Percentiles rank a stretch among this genome's conserved stretches.
phyloP scores from a whole-genome alignment of 2,888 invertebrate species.

The Acanthosepion pharaonis region DNA sequence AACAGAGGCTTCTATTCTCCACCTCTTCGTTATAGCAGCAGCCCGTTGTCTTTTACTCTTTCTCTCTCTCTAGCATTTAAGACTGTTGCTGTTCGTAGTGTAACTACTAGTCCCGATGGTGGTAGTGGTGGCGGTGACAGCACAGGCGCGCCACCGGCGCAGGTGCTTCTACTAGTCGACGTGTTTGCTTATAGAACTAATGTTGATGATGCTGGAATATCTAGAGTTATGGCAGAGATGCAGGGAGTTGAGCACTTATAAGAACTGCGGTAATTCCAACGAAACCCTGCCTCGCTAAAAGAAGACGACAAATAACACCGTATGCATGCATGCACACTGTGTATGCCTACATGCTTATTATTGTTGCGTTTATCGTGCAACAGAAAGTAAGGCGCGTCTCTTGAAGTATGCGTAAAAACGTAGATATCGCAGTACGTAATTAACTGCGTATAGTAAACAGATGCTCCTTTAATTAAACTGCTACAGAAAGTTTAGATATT shows the following conservation, averaged over 20 bases:
- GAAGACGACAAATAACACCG: no score
- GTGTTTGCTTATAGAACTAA: slow-evolving; percentile 11
- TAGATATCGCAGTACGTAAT: no score
- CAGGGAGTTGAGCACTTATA: background rate
- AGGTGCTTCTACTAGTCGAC: slow-evolving; percentile 7
- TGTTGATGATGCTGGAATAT: background rate
- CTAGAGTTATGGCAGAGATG: slow-evolving; percentile 15
- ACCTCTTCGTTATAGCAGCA: slow-evolving; percentile 36
- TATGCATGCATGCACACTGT: no score
- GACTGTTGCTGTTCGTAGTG: background rate
- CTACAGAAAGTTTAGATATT: no score
- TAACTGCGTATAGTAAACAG: no score
- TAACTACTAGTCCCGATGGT: background rate
- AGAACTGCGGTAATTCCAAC: background rate
- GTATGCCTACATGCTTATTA: no score
- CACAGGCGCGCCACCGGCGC: background rate
- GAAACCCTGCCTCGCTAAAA: background rate
- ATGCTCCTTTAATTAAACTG: no score
- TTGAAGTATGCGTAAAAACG: no score
- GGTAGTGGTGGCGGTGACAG: background rate
- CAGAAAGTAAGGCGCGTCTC: no score
- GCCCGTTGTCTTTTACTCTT: background rate
- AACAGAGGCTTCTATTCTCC: slow-evolving; percentile 25
- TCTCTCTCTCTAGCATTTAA: background rate
- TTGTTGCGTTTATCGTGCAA: no score